These are phyloP conservation scores for Opisthograptis luteolata DNA, from an alignment of 2,888 invertebrate species.

Conservation along the genomic window DNA sequence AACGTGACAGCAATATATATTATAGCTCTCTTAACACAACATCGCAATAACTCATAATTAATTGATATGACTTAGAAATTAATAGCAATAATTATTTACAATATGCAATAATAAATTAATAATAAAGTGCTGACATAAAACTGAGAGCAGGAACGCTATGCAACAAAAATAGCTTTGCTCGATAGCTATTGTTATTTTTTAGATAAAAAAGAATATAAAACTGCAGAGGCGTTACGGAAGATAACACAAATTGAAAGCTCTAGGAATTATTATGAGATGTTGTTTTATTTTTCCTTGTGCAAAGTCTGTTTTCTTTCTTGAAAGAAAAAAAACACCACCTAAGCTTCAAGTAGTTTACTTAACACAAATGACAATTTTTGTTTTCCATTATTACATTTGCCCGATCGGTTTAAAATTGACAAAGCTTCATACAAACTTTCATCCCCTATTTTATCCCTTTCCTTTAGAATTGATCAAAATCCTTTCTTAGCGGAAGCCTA, in stretches of 20 bases:
- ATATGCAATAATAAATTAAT: constrained; percentile 13
- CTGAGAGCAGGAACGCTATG: background rate
- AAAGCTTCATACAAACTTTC: too few relatives aligned
- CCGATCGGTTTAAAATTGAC: too few relatives aligned
- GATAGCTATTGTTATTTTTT: background rate
- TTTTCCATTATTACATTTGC: background rate
- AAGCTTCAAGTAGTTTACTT: constrained; percentile 5
- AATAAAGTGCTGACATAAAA: background rate
- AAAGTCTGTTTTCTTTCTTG: constrained; percentile 13
- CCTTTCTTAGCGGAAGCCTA: too few relatives aligned
- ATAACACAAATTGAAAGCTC: constrained; percentile 17
- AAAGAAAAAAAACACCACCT: constrained; percentile 8
- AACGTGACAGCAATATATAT: too few relatives aligned
- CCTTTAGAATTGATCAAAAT: too few relatives aligned
- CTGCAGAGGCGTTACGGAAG: constrained; percentile 24
- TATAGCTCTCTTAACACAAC: constrained; percentile 36
- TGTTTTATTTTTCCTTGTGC: constrained; percentile 14
- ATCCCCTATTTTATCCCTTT: too few relatives aligned
- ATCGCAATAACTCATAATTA: constrained; percentile 26
- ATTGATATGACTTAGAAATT: constrained; percentile 11
- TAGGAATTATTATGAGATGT: constrained; percentile 3
- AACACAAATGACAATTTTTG: background rate
- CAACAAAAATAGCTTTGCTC: background rate
- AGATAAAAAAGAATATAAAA: constrained; percentile 15
- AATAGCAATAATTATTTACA: constrained; percentile 7